Conservation (phyloP, 1,140 invertebrate genomes). For the Dinoponera quadriceps region DNA sequence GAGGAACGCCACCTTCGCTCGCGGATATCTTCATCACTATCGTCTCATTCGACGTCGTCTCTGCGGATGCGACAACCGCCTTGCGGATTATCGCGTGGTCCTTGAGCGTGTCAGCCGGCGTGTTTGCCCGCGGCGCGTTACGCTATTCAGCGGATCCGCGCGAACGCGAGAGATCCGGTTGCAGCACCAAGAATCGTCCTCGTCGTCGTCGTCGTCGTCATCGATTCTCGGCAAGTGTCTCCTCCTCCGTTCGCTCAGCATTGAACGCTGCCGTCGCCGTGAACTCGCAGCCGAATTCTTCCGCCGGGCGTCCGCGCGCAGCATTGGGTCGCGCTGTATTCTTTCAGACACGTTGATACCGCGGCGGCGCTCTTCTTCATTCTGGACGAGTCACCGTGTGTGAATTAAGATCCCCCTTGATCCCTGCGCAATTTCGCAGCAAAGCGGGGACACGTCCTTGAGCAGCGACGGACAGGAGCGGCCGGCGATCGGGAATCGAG, state of each 20-base stretch:
- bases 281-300: slow-evolving; percentile 34
- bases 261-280: slow-evolving; percentile 39
- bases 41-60: slow-evolving; percentile 68
- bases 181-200: slow-evolving; percentile 32
- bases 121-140: slow-evolving; percentile 16
- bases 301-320: not conserved
- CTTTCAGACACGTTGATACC: not conserved
- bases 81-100: slow-evolving; percentile 50
- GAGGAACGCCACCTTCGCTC: slow-evolving; percentile 81
- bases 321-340: not conserved
- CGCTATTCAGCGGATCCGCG: slow-evolving; percentile 21
- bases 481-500: not conserved
- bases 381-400: not conserved
- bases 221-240: slow-evolving; percentile 42
- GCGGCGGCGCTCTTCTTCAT: not conserved
- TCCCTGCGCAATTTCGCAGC: not conserved
- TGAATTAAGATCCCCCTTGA: not conserved
- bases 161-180: not conserved
- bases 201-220: slow-evolving; percentile 11
- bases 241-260: slow-evolving; percentile 30
- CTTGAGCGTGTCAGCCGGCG: slow-evolving; percentile 25
- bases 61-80: slow-evolving; percentile 47
- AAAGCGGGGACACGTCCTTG: not conserved
- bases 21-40: slow-evolving; percentile 83
- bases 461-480: not conserved